Conservation (phyloP, 1,140 invertebrate species). For the Plodia interpunctella region DNA sequence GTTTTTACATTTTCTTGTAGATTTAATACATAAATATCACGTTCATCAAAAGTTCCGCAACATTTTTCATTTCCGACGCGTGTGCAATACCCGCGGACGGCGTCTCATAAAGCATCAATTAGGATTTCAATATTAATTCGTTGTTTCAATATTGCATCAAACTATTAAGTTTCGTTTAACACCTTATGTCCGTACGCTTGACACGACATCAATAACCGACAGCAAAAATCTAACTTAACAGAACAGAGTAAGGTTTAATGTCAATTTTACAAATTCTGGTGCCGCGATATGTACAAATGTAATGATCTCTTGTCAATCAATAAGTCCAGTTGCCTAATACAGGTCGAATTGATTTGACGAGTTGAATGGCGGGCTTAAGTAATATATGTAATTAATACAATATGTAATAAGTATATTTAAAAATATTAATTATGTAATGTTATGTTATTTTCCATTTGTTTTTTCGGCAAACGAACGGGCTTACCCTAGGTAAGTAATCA, state of each 20-base stretch:
- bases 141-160: constrained; percentile 2
- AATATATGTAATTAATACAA: too few species aligned
- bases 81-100: not conserved
- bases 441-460: too few species aligned
- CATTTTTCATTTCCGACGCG: not conserved
- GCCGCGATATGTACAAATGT: not conserved
- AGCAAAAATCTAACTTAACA: not conserved
- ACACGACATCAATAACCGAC: not conserved
- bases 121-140: constrained; percentile 1
- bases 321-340: not conserved
- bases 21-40: not conserved
- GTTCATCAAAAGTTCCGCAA: not conserved
- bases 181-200: not conserved
- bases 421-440: too few species aligned
- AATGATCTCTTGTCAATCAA: constrained; percentile 2
- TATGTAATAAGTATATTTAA: too few species aligned
- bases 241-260: not conserved
- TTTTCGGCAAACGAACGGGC: too few species aligned
- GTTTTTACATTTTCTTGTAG: too few species aligned
- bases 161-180: constrained; percentile 1
- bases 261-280: not conserved
- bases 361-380: not conserved
- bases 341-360: not conserved
- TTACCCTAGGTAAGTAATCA: too few species aligned
- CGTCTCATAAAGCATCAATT: not conserved